Evolutionary conservation across 2,797 vertebrate species (phyloP), one percentile per base, ranked within the genome.

Genomic region (Gadopsis bispinosus): DNA sequence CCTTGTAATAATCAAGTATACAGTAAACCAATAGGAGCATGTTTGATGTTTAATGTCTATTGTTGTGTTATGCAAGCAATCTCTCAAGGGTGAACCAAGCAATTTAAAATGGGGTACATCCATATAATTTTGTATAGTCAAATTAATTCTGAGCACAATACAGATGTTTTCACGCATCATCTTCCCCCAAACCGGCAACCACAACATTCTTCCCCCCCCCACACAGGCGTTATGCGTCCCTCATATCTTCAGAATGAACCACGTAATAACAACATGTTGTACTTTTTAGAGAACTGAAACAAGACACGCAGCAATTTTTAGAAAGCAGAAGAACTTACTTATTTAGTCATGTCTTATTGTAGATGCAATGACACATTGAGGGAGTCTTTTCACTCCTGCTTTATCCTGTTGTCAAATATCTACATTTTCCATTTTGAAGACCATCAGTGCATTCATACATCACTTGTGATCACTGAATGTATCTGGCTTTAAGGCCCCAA

Each of bases 61-160:
- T 55, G 6, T 22, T 17, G 60, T 35, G 33, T 45, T 22, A 6
- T 5, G 19, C 3, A 12, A 59, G 19, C 37, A 7, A 13, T 13
- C 2, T 41, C 14, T 56, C 11, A 16, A 29, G 14, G 17, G 11
- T 17, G 33, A 45, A 19, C 26, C 64, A 41, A 13, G 20, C 17
- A 8, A 4, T 10, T 17, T 26, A 26, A 48, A 51, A 29, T 0
- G 0, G 1, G 7, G 7, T 17, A 17, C 22, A 26, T 5, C 2
- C 19, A 45, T 19, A 9, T 5, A 5, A 45, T 33, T 56, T 66
- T 20, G n/a, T 11, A 2, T 31, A 69, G 61, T 54, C 50, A 63
- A 77, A 39, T 55, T 13, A 47, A n/a, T 63, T 70, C 67, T 29
- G 11, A 48, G 66, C 31, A 64, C 13, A 64, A 31, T 33, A 13